Evolutionary conservation across 2,113 vertebrate genomes (phyloP), one percentile per base, ranked within the genome.

Genomic region (Balaeniceps rex): DNA sequence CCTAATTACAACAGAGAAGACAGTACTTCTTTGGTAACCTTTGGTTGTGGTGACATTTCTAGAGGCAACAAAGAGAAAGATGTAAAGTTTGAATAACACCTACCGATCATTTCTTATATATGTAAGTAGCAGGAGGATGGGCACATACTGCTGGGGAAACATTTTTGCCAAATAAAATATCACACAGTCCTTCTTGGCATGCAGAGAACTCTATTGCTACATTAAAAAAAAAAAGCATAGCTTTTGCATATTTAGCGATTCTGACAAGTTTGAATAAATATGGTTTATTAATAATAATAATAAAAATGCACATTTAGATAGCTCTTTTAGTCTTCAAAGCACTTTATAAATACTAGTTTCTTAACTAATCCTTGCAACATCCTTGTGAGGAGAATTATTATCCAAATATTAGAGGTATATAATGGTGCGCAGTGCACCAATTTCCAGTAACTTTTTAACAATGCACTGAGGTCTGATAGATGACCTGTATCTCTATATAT

Each of bases 241-340:
- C 77, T 47, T 87, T 95, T 69, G 76, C 47, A 64, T 77, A 78
- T 84, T 78, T 92, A 95, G 60, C 89, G 34, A 72, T 63, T 91
- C 88, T 93, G 64, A 77, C 49, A 84, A 91, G 51, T 96, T 87
- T 90, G 57, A 97, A 97, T 96, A 94, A 97, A 95, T 80, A 64
- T 38, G 21, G 21, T 64, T 95, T 96, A 88, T 78, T 93, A 93
- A 38, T 85, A 92, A 68, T 49, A 96, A 64, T 69, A 78, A 70
- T 63, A 44, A 34, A 64, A 83, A 49, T 40, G 18, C 46, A 68
- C 31, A 90, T 88, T 95, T 97, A 92, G 26, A 57, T 87, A 90
- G 29, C 42, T 88, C 71, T 94, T 94, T 74, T 83, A 70, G 83
- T 90, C 52, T 95, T 93, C 76, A 95, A 89, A 92, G 85, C 54